Conservation (phyloP, 2,888 invertebrate genomes). For the Andrena praecox region DNA sequence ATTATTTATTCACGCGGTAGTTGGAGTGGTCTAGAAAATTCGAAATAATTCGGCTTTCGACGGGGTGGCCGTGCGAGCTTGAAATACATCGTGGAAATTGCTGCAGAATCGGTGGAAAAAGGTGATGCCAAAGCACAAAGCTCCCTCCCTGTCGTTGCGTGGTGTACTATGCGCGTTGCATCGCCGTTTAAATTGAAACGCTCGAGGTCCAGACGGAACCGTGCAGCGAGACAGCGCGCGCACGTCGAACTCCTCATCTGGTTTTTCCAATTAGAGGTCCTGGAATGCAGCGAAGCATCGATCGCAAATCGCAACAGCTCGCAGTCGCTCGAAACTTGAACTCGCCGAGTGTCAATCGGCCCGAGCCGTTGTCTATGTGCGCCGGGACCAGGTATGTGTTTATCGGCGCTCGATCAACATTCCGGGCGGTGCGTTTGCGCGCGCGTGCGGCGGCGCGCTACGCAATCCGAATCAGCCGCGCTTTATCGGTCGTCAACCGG, state of each 20-base stretch:
- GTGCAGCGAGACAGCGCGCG: neutral
- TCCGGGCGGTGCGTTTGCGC: conserved; percentile 72
- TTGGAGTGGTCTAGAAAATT: neutral
- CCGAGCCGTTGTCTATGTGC: conserved; percentile 36
- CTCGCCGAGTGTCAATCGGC: conserved; percentile 4
- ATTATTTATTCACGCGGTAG: neutral
- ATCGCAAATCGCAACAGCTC: conserved; percentile 20
- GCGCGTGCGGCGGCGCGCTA: conserved; percentile 67
- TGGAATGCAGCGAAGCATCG: conserved; percentile 38
- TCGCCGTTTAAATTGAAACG: too few relatives aligned
- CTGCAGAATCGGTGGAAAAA: neutral
- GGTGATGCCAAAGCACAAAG: too few relatives aligned
- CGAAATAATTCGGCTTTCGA: neutral
- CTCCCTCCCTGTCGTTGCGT: too few relatives aligned
- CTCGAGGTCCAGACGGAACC: too few relatives aligned
- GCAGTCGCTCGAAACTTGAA: conserved; percentile 31
- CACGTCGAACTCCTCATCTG: neutral
- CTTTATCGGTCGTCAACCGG: conserved; percentile 74
- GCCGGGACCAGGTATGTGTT: conserved; percentile 54
- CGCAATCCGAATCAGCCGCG: conserved; percentile 74
- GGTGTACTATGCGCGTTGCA: too few relatives aligned
- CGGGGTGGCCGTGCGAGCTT: neutral
- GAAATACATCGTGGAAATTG: neutral
- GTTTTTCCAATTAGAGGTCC: neutral
- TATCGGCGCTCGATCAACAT: conserved; percentile 77